phyloP scores from a whole-genome alignment of 2,797 vertebrate genomes.

The Streptopelia turtur region DNA sequence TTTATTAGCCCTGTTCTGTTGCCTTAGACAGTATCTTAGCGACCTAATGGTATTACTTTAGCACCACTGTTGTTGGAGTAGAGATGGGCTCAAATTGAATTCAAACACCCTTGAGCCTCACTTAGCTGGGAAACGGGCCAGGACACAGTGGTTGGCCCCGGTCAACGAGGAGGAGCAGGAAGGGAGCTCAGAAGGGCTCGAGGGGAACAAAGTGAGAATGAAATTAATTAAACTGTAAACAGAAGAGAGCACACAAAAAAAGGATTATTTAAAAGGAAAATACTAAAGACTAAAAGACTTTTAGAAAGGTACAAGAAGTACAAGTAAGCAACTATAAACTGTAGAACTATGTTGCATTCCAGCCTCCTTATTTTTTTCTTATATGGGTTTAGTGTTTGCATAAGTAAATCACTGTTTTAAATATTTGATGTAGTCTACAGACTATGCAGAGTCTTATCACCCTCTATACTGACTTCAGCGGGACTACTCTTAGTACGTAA shows the following conservation, averaged over 20 bases:
- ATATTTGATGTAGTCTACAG: not conserved
- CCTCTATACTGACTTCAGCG: not conserved
- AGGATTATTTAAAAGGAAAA: conserved; percentile 16
- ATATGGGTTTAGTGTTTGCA: not conserved
- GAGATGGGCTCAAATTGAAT: conserved; percentile 56
- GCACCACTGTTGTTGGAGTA: not conserved
- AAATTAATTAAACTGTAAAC: conserved; percentile 29
- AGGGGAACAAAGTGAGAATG: conserved; percentile 20
- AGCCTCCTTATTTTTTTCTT: not conserved
- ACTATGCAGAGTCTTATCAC: not conserved
- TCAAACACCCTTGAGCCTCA: conserved; percentile 59
- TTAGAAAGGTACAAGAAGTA: not conserved
- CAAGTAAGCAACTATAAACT: not conserved
- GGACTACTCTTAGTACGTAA: not conserved
- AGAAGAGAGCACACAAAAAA: conserved; percentile 26
- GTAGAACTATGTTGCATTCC: not conserved
- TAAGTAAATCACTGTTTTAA: not conserved
- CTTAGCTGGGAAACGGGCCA: conserved; percentile 49
- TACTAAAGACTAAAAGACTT: not conserved
- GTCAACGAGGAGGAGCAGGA: conserved; percentile 37
- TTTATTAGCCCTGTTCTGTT: conserved; percentile 27
- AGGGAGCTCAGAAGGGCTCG: conserved; percentile 4
- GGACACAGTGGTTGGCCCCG: conserved; percentile 49
- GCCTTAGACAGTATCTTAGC: not conserved
- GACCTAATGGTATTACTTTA: conserved; percentile 49